Evolutionary conservation across 2,797 vertebrate species (phyloP).

Genomic region (Hozukius guyotensis): DNA sequence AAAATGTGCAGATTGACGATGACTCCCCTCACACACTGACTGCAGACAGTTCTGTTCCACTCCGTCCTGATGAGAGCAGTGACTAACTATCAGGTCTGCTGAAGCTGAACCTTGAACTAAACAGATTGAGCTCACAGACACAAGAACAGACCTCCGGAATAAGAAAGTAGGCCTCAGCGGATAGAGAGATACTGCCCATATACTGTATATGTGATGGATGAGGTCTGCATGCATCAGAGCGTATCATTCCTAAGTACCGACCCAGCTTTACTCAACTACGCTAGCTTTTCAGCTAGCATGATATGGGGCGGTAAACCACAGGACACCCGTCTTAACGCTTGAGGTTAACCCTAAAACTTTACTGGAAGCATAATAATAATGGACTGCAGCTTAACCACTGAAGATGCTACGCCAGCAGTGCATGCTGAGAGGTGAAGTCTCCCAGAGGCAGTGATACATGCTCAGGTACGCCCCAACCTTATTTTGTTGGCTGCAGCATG

Average conservation of each 20-base stretch:
- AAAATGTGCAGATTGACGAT: conserved; percentile 41
- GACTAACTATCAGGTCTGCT: conserved; percentile 53
- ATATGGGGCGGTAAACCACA: not conserved
- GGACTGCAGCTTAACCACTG: not conserved
- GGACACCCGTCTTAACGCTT: not conserved
- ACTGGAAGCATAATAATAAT: not conserved
- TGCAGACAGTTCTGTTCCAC: conserved; percentile 27
- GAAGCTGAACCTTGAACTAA: conserved; percentile 54
- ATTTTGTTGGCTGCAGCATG: not conserved
- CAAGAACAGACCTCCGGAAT: conserved; percentile 26
- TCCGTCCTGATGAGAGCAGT: conserved; percentile 47
- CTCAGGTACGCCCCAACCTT: not conserved
- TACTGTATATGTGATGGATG: not conserved
- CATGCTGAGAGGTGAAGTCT: not conserved
- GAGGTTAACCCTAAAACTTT: not conserved
- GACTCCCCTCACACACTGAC: conserved; percentile 42
- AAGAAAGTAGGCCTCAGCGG: conserved; percentile 1
- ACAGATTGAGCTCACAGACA: conserved; percentile 45
- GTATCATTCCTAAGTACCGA: not conserved
- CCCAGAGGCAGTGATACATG: not conserved
- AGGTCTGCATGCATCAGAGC: not conserved
- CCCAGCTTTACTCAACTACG: not conserved
- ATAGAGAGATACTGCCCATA: not conserved
- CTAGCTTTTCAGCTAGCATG: not conserved
- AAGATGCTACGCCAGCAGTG: not conserved